Evolutionary conservation across 2,797 vertebrate genomes (phyloP).

Genomic region (Darevskia mixta): DNA sequence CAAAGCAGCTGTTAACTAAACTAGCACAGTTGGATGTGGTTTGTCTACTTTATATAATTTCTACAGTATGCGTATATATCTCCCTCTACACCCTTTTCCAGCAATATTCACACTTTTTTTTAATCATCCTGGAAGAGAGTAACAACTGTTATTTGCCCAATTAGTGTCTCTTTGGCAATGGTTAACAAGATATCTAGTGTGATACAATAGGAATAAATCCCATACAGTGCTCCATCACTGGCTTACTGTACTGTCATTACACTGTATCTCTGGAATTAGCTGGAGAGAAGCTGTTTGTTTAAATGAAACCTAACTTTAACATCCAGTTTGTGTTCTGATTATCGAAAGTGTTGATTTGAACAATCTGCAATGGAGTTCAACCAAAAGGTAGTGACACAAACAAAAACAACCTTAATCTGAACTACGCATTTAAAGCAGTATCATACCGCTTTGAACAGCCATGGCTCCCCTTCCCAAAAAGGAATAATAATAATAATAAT

Average conservation of each 20-base stretch:
- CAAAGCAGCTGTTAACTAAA: constrained; percentile 59
- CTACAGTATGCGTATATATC: neutral
- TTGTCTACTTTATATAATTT: neutral
- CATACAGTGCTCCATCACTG: neutral
- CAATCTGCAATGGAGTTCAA: neutral
- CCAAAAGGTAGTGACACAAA: neutral
- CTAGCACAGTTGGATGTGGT: constrained; percentile 20
- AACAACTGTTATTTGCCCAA: constrained; percentile 39
- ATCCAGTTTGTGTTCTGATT: neutral
- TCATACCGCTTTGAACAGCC: too few species aligned
- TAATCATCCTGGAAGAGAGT: constrained; percentile 18
- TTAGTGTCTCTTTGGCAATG: constrained; percentile 25
- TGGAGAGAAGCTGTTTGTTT: neutral
- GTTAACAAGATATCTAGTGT: constrained; percentile 15
- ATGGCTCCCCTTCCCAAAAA: too few species aligned
- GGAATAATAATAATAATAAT: too few species aligned
- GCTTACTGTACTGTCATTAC: neutral
- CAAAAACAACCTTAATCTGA: too few species aligned
- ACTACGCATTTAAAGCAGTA: too few species aligned
- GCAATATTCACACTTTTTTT: neutral
- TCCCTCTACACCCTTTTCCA: constrained; percentile 21
- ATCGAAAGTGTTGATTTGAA: neutral
- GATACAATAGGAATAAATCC: constrained; percentile 13
- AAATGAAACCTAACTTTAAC: neutral
- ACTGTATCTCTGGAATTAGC: neutral